Base-by-base conservation (phyloP, 2,797 vertebrate genomes). In the Morelia viridis region DNA sequence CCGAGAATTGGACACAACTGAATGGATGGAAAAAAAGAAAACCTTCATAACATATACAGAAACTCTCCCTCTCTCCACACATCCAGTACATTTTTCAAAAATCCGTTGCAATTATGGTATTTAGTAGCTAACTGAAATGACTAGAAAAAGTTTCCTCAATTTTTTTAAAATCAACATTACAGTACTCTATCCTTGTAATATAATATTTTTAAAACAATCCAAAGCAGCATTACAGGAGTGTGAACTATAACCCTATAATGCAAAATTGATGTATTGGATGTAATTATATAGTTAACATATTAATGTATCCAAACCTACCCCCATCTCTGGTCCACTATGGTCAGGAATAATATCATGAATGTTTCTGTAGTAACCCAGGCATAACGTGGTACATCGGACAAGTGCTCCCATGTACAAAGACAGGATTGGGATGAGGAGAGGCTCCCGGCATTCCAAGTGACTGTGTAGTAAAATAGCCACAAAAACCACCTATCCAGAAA, bases 371-470 rank as follows among this genome's bases (percentile, higher is more conserved):
- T 99, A 99, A 76, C 99, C 99, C 92, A 99, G 96, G 93, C 98
- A 98, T 89, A 99, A 98, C 0, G 99, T 98, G 96, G 97, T 99
- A 92, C 99, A 99, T 86, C 99, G 99, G 65, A 99, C 98, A 76
- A 99, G 97, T 4, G 99, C 98, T 13, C 99, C 99, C 98, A 99
- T 99, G 92, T 99, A 99, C 91, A 99, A 97, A n/a, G 99, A 99
- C 11, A 99, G 97, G 95, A 99, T 99, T 0, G 99, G 99, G 96
- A 99, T 99, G 90, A 99, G 98, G 85, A 99, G 97, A 0, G 99
- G 99, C 95, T 99, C 99, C 91, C 98, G 97, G 94, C 99, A 99
- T 85, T 99, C 98, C 96, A 99, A 97, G 96, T 99, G 99, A 96
- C 99, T 99, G 96, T 99, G 99, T 90, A 99, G 98, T 94, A 99